These are phyloP conservation scores for Tetragonisca angustula DNA, from an alignment of 2,888 invertebrate genomes.

Conservation along the genomic window DNA sequence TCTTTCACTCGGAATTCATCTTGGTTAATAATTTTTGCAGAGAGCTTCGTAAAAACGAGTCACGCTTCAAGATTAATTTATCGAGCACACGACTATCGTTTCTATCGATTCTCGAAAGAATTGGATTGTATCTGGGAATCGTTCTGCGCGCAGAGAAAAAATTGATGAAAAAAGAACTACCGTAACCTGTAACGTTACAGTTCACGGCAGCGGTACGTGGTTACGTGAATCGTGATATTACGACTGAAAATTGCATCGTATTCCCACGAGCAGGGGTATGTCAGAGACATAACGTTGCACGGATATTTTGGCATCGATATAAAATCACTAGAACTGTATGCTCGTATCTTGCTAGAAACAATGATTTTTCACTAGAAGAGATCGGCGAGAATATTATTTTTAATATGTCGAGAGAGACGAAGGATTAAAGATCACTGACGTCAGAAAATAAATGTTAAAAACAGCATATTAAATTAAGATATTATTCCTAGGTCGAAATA, in stretches of 20 bases:
- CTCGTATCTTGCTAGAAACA: background rate
- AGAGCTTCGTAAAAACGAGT: too few species aligned
- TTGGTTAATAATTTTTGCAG: too few species aligned
- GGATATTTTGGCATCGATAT: slow-evolving; percentile 19
- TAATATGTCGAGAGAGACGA: background rate
- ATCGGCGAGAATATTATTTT: too few species aligned
- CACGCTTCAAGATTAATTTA: too few species aligned
- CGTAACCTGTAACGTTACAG: slow-evolving; percentile 37
- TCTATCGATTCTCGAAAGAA: slow-evolving; percentile 1
- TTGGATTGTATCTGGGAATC: background rate
- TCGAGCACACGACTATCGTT: background rate
- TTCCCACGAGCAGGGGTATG: background rate
- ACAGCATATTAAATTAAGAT: background rate
- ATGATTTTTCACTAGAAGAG: background rate
- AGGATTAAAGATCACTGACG: background rate
- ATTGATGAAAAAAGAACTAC: slow-evolving; percentile 27
- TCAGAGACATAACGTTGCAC: background rate
- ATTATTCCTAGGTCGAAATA: background rate
- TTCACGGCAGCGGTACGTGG: slow-evolving; percentile 37
- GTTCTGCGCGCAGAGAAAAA: background rate
- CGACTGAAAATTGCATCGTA: slow-evolving; percentile 45
- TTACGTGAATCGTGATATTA: slow-evolving; percentile 49
- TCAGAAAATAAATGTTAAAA: too few species aligned
- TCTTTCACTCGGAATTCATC: too few species aligned
- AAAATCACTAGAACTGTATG: background rate